Percentiles rank a stretch among this genome's conserved stretches.
phyloP scores from a whole-genome alignment of 2,888 invertebrate species.

The Cephus pulcher region DNA sequence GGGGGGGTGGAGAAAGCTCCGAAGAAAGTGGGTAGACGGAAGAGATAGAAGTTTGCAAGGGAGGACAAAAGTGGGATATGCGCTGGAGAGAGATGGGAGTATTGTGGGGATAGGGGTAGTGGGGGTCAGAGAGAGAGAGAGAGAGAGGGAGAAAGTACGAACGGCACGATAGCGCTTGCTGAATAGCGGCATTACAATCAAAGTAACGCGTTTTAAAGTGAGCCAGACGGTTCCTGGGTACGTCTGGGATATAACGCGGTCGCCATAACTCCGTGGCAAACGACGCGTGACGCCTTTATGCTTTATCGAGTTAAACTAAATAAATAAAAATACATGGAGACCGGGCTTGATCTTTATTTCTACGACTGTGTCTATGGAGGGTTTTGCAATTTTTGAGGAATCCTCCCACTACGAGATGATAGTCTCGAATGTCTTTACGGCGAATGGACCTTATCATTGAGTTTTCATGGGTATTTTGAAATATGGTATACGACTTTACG shows the following conservation, averaged over 20 bases:
- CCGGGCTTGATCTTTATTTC: conserved; percentile 7
- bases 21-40: conserved; percentile 5
- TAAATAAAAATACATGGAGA: conserved; percentile 36
- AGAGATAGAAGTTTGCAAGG: background rate
- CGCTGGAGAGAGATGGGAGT: conserved; percentile 30
- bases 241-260: conserved; percentile 30
- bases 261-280: conserved; percentile 46
- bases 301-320: conserved; percentile 47
- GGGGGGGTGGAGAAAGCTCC: conserved; percentile 2
- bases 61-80: conserved; percentile 11
- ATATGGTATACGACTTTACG: no score
- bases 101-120: conserved; percentile 20
- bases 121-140: conserved; percentile 9
- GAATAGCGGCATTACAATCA: conserved; percentile 54
- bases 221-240: conserved; percentile 45
- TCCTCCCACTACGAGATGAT: background rate
- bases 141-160: conserved; percentile 27
- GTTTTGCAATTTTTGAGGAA: background rate
- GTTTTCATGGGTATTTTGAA: no score
- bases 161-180: conserved; percentile 39
- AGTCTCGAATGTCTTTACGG: no score
- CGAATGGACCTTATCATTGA: no score
- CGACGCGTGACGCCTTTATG: conserved; percentile 47
- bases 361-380: background rate
- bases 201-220: conserved; percentile 58